Conservation (phyloP, 2,113 vertebrate species). For the Recurvirostra avosetta region DNA sequence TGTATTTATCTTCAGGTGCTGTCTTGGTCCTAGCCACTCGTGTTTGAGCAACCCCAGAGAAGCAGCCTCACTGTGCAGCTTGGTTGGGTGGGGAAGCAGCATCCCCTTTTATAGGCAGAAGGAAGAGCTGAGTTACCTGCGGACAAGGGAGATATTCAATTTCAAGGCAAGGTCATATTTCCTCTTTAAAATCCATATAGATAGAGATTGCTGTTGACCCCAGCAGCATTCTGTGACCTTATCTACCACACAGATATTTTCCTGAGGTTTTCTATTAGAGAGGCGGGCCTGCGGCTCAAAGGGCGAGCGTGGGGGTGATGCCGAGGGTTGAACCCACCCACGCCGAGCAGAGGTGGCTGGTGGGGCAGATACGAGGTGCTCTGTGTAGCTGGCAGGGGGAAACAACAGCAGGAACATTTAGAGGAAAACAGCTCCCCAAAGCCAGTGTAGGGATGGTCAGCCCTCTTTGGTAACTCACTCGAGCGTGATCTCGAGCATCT, state of each 20-base stretch:
- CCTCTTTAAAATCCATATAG: constrained; percentile 6
- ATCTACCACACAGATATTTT: neutral
- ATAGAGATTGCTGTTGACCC: constrained; percentile 21
- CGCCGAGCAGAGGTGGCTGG: neutral
- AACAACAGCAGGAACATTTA: neutral
- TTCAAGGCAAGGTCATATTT: constrained; percentile 7
- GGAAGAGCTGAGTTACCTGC: neutral
- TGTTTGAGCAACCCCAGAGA: neutral
- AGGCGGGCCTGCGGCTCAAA: neutral
- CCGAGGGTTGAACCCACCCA: neutral
- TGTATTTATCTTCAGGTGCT: neutral
- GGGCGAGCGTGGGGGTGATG: neutral
- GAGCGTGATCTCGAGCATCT: neutral
- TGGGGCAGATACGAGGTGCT: neutral
- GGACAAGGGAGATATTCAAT: neutral
- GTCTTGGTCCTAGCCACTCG: neutral
- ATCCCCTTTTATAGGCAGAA: neutral
- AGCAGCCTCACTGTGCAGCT: neutral
- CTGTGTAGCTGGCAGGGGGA: accelerated
- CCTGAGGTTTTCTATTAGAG: constrained; percentile 9
- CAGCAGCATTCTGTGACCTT: constrained; percentile 15
- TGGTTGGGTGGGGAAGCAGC: accelerated
- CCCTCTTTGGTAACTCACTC: neutral
- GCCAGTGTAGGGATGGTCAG: neutral
- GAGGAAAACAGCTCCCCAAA: neutral